Evolutionary conservation across 2,888 invertebrate genomes (phyloP).

Genomic region (Eupithecia tripunctaria): DNA sequence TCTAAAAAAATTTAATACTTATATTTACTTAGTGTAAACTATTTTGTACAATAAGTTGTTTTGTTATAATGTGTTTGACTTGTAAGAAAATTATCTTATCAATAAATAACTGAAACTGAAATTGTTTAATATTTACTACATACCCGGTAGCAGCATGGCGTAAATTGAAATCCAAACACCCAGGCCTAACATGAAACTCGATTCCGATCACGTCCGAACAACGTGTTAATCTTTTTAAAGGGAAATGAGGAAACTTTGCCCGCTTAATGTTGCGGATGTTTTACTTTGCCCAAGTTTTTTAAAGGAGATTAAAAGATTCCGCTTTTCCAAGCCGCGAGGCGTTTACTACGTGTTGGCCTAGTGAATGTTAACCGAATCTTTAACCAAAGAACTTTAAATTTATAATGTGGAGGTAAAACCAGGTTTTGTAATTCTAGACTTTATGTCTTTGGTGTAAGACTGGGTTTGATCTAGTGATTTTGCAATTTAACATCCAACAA

Average conservation of each 20-base stretch:
- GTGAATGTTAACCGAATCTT: neutral
- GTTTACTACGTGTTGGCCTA: slow-evolving; percentile 12
- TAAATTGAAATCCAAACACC: neutral
- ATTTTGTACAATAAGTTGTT: too few species aligned
- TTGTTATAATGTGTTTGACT: too few species aligned
- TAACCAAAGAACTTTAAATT: neutral
- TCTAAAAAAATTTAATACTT: too few species aligned
- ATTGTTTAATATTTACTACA: neutral
- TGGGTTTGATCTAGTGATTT: neutral
- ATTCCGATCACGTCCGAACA: slow-evolving; percentile 63
- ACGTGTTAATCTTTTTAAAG: slow-evolving; percentile 75
- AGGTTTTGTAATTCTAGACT: neutral
- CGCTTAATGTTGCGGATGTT: slow-evolving; percentile 54
- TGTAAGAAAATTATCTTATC: too few species aligned
- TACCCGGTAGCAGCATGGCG: neutral
- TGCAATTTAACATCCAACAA: neutral
- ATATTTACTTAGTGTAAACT: too few species aligned
- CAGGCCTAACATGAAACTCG: neutral
- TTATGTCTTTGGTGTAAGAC: neutral
- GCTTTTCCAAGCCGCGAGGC: slow-evolving; percentile 2
- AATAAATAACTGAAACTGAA: too few species aligned
- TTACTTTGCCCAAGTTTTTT: slow-evolving; percentile 45
- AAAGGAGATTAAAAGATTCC: slow-evolving; percentile 15
- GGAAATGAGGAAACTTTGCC: slow-evolving; percentile 73
- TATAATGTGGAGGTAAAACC: neutral